A percentile compares a stretch with the other conserved stretches of the same genome.
Evolutionary conservation across 2,797 vertebrate species (phyloP).

Genomic region (Borostomias antarcticus): DNA sequence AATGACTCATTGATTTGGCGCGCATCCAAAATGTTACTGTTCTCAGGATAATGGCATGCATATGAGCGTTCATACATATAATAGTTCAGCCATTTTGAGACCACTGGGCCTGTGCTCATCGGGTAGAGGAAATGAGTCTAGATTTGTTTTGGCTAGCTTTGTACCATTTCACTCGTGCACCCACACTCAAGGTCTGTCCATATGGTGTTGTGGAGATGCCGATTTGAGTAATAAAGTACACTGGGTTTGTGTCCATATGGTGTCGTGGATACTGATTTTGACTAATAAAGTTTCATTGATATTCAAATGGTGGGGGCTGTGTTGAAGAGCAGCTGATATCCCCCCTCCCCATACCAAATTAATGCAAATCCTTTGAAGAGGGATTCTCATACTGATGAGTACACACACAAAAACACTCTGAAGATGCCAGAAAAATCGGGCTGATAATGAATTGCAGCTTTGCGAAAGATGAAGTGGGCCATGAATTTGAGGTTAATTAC

Average conservation of each 20-base stretch:
- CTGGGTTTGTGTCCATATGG: conserved; percentile 41
- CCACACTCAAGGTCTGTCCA: conserved; percentile 23
- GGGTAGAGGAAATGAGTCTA: conserved; percentile 9
- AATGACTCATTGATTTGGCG: too few relatives aligned
- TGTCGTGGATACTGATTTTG: conserved; percentile 17
- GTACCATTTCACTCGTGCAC: conserved; percentile 23
- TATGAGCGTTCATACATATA: neutral
- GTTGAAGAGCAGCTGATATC: conserved; percentile 4
- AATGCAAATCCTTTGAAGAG: conserved; percentile 9
- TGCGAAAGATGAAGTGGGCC: conserved; percentile 7
- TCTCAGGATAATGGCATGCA: neutral
- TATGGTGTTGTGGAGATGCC: conserved; percentile 35
- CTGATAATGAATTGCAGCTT: neutral
- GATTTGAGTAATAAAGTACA: conserved; percentile 33
- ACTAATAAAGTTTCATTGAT: conserved; percentile 23
- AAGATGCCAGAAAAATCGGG: neutral
- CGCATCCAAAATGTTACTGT: conserved; percentile 11
- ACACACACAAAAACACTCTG: neutral
- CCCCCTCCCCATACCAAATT: conserved; percentile 1
- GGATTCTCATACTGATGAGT: neutral
- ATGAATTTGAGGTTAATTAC: conserved; percentile 42
- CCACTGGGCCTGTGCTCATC: neutral
- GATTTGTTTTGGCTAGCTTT: conserved; percentile 35
- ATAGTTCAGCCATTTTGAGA: conserved; percentile 9
- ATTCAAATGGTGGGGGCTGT: conserved; percentile 11